Evolutionary conservation across 2,113 vertebrate species (phyloP), one percentile per base, ranked within the genome.

Genomic region (Tringa solitaria): DNA sequence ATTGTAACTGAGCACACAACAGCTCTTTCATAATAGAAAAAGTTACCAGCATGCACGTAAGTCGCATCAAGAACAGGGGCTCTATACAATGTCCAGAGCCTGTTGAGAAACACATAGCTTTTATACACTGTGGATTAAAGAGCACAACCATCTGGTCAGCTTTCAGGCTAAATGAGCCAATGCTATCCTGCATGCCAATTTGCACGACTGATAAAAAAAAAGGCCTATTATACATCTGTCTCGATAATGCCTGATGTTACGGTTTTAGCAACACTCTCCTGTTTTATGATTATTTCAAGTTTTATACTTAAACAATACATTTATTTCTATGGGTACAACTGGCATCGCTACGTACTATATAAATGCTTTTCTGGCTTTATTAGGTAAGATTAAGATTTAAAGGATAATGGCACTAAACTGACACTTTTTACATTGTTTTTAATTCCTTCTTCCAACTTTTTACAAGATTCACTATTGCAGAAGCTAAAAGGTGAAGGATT

Each of bases 111-210:
- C 90, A 95, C 54, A 87, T 32, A 23, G 83, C 85, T 88, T 90
- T 94, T 96, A 89, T 67, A 93, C 4, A 70, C 94, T n/a, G 67
- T 22, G 91, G 93, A 92, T 93, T 95, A 96, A 94, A 96, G 91
- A 94, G 82, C 86, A 93, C 86, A 95, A 96, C 92, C 92, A 96
- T 93, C 88, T 96, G 95, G 92, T 85, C 89, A 97, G 96, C 95
- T 97, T 97, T 96, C 86, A 94, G 84, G 94, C 75, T 91, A 78
- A 97, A 91, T 79, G 86, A 97, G 79, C 84, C 93, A 80, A 6
- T 27, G 86, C 67, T 57, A 12, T 43, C 77, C 82, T 74, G 90
- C 33, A 37, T 28, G 92, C 80, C 92, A 96, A 74, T 82, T 33
- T 87, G 53, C 69, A 96, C 23, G 10, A 73, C 5, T 84, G 91